Evolutionary conservation across 2,888 invertebrate genomes (phyloP).

Genomic region (Mimas tiliae): DNA sequence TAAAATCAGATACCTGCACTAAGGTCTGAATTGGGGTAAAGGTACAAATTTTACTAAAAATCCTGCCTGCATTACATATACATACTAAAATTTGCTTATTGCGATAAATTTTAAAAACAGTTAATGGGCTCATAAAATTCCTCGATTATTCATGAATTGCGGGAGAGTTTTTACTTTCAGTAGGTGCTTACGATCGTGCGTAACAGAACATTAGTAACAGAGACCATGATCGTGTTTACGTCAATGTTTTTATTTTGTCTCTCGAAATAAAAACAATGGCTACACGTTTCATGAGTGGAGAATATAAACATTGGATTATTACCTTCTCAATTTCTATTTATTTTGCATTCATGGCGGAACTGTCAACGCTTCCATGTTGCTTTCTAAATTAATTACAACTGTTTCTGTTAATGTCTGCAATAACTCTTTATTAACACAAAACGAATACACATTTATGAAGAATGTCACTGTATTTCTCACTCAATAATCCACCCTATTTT

Average conservation of each 20-base stretch:
- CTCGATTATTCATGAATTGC: conserved; percentile 38
- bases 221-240: conserved; percentile 32
- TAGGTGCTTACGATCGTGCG: conserved; percentile 20
- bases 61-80: neutral
- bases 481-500: conserved; percentile 40
- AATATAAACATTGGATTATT: conserved; percentile 44
- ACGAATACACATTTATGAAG: neutral
- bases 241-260: conserved; percentile 42
- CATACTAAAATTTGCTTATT: neutral
- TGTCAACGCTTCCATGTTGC: conserved; percentile 86
- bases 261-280: conserved; percentile 43
- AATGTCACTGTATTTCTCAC: conserved; percentile 20
- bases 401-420: conserved; percentile 16
- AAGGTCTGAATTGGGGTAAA: neutral
- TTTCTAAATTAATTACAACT: conserved; percentile 64
- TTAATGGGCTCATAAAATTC: neutral
- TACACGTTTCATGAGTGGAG: conserved; percentile 32
- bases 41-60: neutral
- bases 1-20: neutral
- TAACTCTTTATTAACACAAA: conserved; percentile 9
- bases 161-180: conserved; percentile 51
- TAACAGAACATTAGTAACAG: conserved; percentile 36
- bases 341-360: conserved; percentile 86
- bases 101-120: neutral
- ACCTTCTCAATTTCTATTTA: conserved; percentile 84